Evolutionary conservation across 1,140 invertebrate species (phyloP).

Genomic region (Ostrea edulis): DNA sequence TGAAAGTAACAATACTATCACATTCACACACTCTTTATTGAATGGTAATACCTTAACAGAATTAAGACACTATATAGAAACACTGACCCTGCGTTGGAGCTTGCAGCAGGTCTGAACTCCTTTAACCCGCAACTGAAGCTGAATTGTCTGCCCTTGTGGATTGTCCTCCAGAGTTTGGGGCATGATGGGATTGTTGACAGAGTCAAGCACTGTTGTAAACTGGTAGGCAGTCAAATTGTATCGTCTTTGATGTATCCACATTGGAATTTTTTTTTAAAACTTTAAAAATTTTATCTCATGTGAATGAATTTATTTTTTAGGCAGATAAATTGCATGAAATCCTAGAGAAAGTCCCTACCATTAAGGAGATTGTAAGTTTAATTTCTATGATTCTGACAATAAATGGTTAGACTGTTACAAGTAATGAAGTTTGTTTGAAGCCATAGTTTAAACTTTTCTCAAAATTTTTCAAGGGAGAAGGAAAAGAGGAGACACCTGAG

Average conservation of each 20-base stretch:
- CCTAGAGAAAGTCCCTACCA: slow-evolving; percentile 85
- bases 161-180: slow-evolving; percentile 87
- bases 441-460: background rate
- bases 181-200: slow-evolving; percentile 87
- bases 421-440: background rate
- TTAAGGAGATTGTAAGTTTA: slow-evolving; percentile 87
- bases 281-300: background rate
- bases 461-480: slow-evolving; percentile 62
- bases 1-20: too few species aligned
- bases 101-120: slow-evolving; percentile 85
- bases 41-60: background rate
- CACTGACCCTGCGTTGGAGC: slow-evolving; percentile 80
- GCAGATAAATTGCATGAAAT: slow-evolving; percentile 87
- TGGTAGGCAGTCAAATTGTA: slow-evolving; percentile 75
- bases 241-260: background rate
- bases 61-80: slow-evolving; percentile 80
- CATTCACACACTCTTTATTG: too few species aligned
- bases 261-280: background rate
- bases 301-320: slow-evolving; percentile 62
- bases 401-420: background rate
- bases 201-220: slow-evolving; percentile 87
- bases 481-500: slow-evolving; percentile 62
- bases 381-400: background rate
- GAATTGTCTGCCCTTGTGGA: slow-evolving; percentile 91
- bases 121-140: slow-evolving; percentile 82